These are phyloP conservation scores for Margarornis squamiger DNA, from an alignment of 2,797 vertebrate species.

Conservation along the genomic window DNA sequence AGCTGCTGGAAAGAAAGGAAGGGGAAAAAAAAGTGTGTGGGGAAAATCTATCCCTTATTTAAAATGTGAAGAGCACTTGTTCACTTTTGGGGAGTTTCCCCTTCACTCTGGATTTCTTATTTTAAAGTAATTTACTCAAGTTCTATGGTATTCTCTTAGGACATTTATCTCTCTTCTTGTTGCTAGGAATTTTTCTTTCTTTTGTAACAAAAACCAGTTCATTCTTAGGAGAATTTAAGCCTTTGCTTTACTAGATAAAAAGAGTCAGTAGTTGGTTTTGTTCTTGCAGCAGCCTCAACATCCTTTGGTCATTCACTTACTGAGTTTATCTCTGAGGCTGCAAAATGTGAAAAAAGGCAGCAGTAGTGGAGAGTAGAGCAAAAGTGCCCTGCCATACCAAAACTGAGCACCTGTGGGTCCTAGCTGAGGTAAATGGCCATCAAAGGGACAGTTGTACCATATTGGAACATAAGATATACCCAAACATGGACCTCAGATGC, in stretches of 20 bases:
- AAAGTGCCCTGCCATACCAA: neutral
- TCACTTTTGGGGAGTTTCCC: slow-evolving; percentile 45
- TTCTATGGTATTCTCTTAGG: slow-evolving; percentile 14
- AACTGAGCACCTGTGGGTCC: fast-evolving
- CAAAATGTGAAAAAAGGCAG: neutral
- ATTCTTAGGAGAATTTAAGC: slow-evolving; percentile 54
- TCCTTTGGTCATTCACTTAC: neutral
- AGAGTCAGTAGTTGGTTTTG: slow-evolving; percentile 23
- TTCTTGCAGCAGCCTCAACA: slow-evolving; percentile 26
- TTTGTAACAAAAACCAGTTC: slow-evolving; percentile 16
- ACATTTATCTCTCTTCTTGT: slow-evolving; percentile 24
- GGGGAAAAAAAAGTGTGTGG: neutral
- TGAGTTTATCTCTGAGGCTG: neutral
- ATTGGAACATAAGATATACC: fast-evolving
- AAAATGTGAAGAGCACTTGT: slow-evolving; percentile 60
- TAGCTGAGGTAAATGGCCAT: neutral
- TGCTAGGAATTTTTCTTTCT: slow-evolving; percentile 41
- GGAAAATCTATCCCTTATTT: neutral
- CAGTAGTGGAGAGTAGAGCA: neutral
- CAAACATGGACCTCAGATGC: neutral
- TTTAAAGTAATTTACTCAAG: slow-evolving; percentile 15
- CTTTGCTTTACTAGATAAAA: slow-evolving; percentile 51
- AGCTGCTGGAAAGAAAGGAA: slow-evolving; percentile 61
- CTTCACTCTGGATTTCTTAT: slow-evolving; percentile 6
- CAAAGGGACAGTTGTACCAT: neutral